Conservation (phyloP, 2,797 vertebrate genomes). For the Platalea minor region DNA sequence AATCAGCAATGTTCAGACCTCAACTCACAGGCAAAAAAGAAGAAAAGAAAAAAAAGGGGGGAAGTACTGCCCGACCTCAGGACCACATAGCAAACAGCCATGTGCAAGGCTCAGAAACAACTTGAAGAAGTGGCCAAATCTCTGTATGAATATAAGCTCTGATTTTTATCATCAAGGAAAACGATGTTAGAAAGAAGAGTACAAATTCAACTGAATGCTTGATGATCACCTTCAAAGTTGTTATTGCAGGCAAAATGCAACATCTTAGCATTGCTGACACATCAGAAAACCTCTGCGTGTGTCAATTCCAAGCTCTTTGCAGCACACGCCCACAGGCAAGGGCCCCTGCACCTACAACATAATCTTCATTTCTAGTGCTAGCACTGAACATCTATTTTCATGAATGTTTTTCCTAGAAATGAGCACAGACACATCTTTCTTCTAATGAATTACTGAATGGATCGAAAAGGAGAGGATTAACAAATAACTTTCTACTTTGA, state of each 20-base stretch:
- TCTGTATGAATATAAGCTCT: neutral
- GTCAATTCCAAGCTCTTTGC: neutral
- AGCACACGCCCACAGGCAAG: neutral
- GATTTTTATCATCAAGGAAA: neutral
- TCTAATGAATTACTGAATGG: neutral
- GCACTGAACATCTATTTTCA: neutral
- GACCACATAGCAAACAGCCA: neutral
- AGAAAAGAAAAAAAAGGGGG: neutral
- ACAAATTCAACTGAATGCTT: constrained; percentile 3
- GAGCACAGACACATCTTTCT: neutral
- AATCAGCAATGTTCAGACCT: constrained; percentile 12
- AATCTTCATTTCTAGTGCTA: neutral
- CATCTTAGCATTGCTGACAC: constrained; percentile 15
- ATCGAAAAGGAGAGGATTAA: constrained; percentile 14
- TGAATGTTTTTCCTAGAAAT: neutral
- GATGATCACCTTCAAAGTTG: constrained; percentile 46
- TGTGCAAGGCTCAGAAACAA: neutral
- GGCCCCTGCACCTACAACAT: neutral
- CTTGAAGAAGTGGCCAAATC: neutral
- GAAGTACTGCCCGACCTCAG: neutral
- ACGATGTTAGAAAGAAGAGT: neutral
- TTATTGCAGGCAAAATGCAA: constrained; percentile 37
- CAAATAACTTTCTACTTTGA: neutral
- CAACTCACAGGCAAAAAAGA: neutral
- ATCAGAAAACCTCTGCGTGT: neutral